phyloP scores from a whole-genome alignment of 2,113 vertebrate genomes.

The Phyllostomus discolor region DNA sequence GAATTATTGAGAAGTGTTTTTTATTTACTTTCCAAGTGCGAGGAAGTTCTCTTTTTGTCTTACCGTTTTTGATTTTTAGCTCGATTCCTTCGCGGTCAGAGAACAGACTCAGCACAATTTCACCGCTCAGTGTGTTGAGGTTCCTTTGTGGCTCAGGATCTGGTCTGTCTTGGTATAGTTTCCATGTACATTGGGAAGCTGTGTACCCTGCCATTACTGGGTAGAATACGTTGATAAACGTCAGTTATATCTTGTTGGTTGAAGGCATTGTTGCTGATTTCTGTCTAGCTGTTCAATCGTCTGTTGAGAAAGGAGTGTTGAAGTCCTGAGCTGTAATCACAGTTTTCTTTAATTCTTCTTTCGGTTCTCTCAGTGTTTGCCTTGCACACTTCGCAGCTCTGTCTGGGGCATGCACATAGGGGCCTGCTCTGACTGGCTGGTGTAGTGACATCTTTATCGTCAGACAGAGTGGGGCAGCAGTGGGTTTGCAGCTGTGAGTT shows the following conservation, averaged over 20 bases:
- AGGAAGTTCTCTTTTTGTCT: neutral
- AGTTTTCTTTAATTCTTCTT: neutral
- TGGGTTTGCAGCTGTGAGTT: no score
- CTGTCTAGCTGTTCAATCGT: neutral
- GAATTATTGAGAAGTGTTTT: neutral
- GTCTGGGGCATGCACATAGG: fast-evolving
- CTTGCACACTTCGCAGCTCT: neutral
- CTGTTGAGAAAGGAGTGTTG: neutral
- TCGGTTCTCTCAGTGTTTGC: neutral
- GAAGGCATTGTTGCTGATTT: neutral
- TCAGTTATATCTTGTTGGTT: neutral
- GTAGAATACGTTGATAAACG: neutral
- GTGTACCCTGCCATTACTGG: neutral
- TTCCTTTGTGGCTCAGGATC: neutral
- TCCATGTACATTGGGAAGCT: neutral
- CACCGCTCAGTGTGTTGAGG: neutral
- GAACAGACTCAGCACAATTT: neutral
- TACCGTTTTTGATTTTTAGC: neutral
- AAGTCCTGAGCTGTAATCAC: neutral
- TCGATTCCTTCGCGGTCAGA: neutral
- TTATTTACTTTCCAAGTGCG: neutral
- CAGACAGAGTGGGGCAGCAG: no score
- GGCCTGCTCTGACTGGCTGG: neutral
- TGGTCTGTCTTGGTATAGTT: neutral
- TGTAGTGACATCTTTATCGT: no score